phyloP scores from a whole-genome alignment of 2,797 vertebrate species.

The Danio jaintianensis region DNA sequence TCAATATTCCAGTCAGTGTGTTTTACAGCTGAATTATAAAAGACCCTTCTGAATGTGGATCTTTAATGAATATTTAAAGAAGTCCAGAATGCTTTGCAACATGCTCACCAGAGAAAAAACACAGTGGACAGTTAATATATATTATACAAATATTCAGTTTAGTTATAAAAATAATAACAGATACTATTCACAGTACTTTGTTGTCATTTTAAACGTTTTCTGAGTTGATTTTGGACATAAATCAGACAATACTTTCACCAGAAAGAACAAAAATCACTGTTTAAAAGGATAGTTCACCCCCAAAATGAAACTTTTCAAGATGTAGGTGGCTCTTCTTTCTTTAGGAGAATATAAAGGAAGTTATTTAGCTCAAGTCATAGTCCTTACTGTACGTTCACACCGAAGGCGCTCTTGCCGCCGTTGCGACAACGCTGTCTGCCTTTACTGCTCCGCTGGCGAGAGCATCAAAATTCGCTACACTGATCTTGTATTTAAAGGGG shows the following conservation, averaged over 20 bases:
- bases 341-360: too few relatives aligned
- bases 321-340: too few relatives aligned
- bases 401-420: too few relatives aligned
- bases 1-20: conserved; percentile 36
- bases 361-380: too few relatives aligned
- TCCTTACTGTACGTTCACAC: too few relatives aligned
- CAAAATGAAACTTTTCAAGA: too few relatives aligned
- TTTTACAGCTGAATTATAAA: conserved; percentile 53
- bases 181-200: not conserved
- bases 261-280: too few relatives aligned
- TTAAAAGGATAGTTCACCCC: too few relatives aligned
- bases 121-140: not conserved
- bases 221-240: not conserved
- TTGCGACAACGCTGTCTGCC: too few relatives aligned
- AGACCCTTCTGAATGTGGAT: conserved; percentile 27
- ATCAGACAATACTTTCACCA: not conserved
- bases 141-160: not conserved
- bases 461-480: too few relatives aligned
- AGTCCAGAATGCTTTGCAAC: not conserved
- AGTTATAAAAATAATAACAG: not conserved
- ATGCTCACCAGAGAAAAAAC: not conserved
- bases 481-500: too few relatives aligned
- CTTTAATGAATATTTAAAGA: conserved; percentile 34
- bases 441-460: too few relatives aligned
- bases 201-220: not conserved